Evolutionary conservation across 2,888 invertebrate species (phyloP).

Genomic region (Cheilosia grossa): DNA sequence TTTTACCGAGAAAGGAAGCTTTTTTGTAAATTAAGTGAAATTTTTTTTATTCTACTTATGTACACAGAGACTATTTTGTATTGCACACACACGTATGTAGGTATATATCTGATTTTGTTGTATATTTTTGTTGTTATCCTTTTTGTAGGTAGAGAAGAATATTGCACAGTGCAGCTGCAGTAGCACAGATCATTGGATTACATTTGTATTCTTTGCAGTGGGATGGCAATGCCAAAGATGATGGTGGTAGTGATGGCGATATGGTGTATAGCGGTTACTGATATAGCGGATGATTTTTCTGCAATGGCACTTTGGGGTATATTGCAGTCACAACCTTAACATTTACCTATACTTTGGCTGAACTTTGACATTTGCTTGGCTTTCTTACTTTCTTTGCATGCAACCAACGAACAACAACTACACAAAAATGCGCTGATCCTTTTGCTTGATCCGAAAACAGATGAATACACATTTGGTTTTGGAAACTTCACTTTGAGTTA

Average conservation of each 20-base stretch:
- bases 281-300: slow-evolving; percentile 51
- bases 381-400: slow-evolving; percentile 33
- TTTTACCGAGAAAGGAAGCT: slow-evolving; percentile 41
- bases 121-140: slow-evolving; percentile 50
- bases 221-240: slow-evolving; percentile 34
- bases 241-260: slow-evolving; percentile 19
- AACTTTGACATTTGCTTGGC: slow-evolving; percentile 64
- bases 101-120: slow-evolving; percentile 4
- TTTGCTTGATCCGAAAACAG: neutral
- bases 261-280: slow-evolving; percentile 23
- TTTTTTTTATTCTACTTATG: slow-evolving; percentile 15
- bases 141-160: slow-evolving; percentile 61
- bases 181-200: slow-evolving; percentile 68
- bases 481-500: slow-evolving; percentile 1
- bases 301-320: slow-evolving; percentile 40
- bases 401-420: slow-evolving; percentile 3
- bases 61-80: slow-evolving; percentile 15
- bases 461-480: slow-evolving; percentile 1
- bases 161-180: slow-evolving; percentile 63
- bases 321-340: slow-evolving; percentile 64
- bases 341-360: slow-evolving; percentile 51
- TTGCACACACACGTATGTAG: slow-evolving; percentile 12
- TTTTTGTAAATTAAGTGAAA: slow-evolving; percentile 50
- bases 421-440: neutral
- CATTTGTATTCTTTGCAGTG: slow-evolving; percentile 44